Conservation (phyloP, 2,888 invertebrate genomes). For the Microchrysa polita region DNA sequence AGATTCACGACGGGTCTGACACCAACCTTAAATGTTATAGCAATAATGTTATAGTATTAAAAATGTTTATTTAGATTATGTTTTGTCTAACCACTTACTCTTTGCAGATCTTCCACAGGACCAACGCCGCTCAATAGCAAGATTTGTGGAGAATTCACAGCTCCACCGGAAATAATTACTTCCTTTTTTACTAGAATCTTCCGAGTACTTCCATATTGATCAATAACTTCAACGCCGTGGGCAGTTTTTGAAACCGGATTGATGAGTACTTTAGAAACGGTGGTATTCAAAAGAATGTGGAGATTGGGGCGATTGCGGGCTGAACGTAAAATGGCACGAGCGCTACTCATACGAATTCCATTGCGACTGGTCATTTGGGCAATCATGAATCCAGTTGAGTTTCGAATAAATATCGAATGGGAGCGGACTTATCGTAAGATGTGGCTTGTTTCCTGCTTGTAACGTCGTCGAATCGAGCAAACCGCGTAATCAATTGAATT, state of each 20-base stretch:
- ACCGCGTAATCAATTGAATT: too few species aligned
- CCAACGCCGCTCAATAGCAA: conserved; percentile 91
- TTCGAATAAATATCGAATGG: too few species aligned
- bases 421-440: too few species aligned
- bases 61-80: neutral
- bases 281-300: conserved; percentile 84
- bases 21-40: conserved; percentile 62
- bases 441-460: too few species aligned
- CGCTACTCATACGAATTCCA: conserved; percentile 83
- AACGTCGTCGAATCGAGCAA: too few species aligned
- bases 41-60: neutral
- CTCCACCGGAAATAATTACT: conserved; percentile 80
- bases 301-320: conserved; percentile 79
- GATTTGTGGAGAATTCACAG: conserved; percentile 94
- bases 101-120: conserved; percentile 74
- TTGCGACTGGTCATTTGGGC: conserved; percentile 89
- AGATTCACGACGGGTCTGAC: conserved; percentile 76
- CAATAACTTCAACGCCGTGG: conserved; percentile 75
- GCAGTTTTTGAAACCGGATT: conserved; percentile 78
- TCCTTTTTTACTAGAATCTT: conserved; percentile 81
- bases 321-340: conserved; percentile 84
- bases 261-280: conserved; percentile 79
- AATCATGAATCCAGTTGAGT: conserved; percentile 85
- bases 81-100: conserved; percentile 58
- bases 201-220: conserved; percentile 66